Base-by-base conservation (phyloP, 2,888 invertebrate species). In the Diabrotica balteata region DNA sequence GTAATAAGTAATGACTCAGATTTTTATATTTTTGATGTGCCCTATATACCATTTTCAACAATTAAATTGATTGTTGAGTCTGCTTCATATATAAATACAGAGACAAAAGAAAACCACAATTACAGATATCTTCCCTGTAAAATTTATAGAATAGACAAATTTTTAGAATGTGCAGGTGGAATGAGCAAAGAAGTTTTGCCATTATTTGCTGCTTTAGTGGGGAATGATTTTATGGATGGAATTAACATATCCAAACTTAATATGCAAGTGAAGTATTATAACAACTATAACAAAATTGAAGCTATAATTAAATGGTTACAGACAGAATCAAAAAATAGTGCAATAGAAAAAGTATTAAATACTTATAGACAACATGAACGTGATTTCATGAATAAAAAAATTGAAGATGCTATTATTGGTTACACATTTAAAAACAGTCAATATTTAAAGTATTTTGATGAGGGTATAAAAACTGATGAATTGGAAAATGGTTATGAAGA, bases 1-100 rank as follows among this genome's bases (percentile, higher is more conserved):
- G 91, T 98, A 3, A 82, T 98, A 5, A 96, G 96, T 78, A 93
- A 92, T 75, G 98, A 98, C 84, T 97, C 97, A 0, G 98, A 98
- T 84, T 98, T 96, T 84, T 96, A 91, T 79, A 91, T 98, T 72
- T 95, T 92, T 83, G 92, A 94, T 84, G 90, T 94, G 0, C 84
- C 87, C 2, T 96, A 95, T 75, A 91, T 98, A 72, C 94, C 95
- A 0, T 89, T 94, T 72, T 86, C 89, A 45, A 90, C 90, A 42
- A 79, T 94, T 9, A 87, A 90, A 6, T 82, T 86, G 7, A 87
- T 87, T 53, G 55, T 78, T 9, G 43, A 68, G 67, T 59, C 73
- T 73, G 61, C 53, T 45, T 61, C 46, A 43, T 57, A n/a, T 22
- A 44, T 46, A 22, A 52, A 62, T 51, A 57, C 61, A 7, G 50